Base-by-base conservation (phyloP, 2,888 invertebrate species). In the Zeuzera pyrina region DNA sequence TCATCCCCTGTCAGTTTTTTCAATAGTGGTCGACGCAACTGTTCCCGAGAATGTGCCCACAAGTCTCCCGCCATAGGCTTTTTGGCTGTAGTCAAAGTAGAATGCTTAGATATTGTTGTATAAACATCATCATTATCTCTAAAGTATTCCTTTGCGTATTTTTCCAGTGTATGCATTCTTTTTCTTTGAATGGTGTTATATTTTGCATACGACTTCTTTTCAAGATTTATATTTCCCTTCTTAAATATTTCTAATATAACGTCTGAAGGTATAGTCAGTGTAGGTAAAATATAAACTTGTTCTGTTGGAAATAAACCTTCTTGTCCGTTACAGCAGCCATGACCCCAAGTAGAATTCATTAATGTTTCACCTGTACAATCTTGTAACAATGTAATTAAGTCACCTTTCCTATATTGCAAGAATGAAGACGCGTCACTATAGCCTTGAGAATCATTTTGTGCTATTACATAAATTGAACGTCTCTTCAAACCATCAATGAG, bases 271-370 rank as follows among this genome's bases (percentile, higher is more conserved):
- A 88, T 86, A 2, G 87, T 85, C 41, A 95, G 78, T 1, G 94
- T 91, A 3, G 97, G 95, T 41, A 98, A 69, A 31, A 97, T 91
- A 50, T 94, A 93, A 10, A 97, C 91, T 57, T 88, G 89, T 56
- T 95, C 94, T 0, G 92, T 91, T 1, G 94, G 92, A 71, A 97
- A 95, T 49, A 94, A 88, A 0, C 97, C 97, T 49, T 87, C 84
- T 41, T 87, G 84, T 1, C 87, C 88, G 37, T 91, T 90, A 31
- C 88, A 87, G 46, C 87, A 85, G 8, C 94, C 94, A 31, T 87
- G 87, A 34, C 89, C 90, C 90, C 91, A 91, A 12, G 88, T 88
- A 12, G 86, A 85, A 45, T 87, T 88, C 81, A 92, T 85, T 13
- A 95, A 78, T 3, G 87, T 87, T 57, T 91, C 91, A 1, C 96